Conservation (phyloP, 1,140 invertebrate species). For the Nasonia longicornis region DNA sequence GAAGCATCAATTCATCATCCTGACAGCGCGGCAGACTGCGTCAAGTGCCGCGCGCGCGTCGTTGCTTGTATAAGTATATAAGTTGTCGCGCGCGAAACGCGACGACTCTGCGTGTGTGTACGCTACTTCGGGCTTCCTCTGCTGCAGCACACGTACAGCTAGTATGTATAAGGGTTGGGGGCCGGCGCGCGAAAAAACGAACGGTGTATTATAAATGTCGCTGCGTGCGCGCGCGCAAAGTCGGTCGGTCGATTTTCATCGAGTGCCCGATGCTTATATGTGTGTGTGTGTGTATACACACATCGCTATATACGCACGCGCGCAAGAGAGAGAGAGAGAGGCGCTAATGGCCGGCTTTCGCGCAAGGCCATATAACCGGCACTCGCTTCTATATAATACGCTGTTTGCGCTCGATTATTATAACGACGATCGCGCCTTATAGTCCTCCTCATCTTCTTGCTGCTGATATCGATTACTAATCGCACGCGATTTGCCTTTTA, state of each 20-base stretch:
- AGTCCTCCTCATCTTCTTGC: neutral
- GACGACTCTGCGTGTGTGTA: neutral
- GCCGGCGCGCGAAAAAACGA: neutral
- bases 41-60: neutral
- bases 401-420: neutral
- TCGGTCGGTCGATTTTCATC: neutral
- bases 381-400: neutral
- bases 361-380: neutral
- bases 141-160: neutral
- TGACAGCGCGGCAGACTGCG: neutral
- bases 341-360: neutral
- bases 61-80: neutral
- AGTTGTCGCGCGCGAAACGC: neutral
- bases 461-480: neutral
- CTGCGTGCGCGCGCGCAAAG: neutral
- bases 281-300: neutral
- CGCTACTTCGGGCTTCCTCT: neutral
- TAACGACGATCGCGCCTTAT: neutral
- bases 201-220: neutral
- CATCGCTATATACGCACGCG: neutral
- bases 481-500: neutral
- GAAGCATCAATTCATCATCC: constrained; percentile 2
- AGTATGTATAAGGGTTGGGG: too few relatives aligned
- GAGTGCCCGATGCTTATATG: neutral
- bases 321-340: neutral